Percentiles rank a stretch among this genome's conserved stretches.
phyloP scores from a whole-genome alignment of 2,888 invertebrate species.

The Nymphalis c-album region DNA sequence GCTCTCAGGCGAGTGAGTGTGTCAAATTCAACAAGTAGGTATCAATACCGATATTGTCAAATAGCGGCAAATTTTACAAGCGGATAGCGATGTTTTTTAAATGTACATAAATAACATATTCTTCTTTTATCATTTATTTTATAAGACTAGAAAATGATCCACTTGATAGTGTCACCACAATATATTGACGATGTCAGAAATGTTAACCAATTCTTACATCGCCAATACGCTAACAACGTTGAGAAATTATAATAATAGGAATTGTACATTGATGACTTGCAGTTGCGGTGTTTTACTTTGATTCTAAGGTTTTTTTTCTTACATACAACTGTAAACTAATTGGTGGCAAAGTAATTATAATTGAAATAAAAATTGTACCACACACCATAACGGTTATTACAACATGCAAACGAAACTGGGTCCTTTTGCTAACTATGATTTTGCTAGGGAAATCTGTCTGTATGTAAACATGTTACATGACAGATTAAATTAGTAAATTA shows the following conservation, averaged over 20 bases:
- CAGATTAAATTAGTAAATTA: constrained; percentile 18
- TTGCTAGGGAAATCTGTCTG: constrained; percentile 48
- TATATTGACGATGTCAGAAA: no score
- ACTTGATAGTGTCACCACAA: no score
- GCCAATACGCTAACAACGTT: no score
- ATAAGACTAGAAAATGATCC: not conserved
- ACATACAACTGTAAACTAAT: no score
- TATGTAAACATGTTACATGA: constrained; percentile 22
- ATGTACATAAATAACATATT: not conserved
- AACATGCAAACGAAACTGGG: constrained; percentile 28
- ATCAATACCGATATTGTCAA: constrained; percentile 41
- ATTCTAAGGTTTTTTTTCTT: no score
- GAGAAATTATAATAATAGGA: no score
- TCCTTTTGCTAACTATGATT: constrained; percentile 41
- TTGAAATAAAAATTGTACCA: constrained; percentile 13
- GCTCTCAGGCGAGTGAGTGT: constrained; percentile 37
- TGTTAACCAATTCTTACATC: no score
- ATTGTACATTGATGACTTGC: no score
- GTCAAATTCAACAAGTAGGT: constrained; percentile 56
- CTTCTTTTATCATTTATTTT: not conserved
- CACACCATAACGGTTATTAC: constrained; percentile 30
- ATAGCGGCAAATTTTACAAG: not conserved
- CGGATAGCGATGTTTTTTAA: not conserved
- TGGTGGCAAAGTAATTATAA: not conserved
- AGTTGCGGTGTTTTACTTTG: no score